Conservation (phyloP, 2,888 invertebrate genomes). For the Scelioninae gen. 1 region DNA sequence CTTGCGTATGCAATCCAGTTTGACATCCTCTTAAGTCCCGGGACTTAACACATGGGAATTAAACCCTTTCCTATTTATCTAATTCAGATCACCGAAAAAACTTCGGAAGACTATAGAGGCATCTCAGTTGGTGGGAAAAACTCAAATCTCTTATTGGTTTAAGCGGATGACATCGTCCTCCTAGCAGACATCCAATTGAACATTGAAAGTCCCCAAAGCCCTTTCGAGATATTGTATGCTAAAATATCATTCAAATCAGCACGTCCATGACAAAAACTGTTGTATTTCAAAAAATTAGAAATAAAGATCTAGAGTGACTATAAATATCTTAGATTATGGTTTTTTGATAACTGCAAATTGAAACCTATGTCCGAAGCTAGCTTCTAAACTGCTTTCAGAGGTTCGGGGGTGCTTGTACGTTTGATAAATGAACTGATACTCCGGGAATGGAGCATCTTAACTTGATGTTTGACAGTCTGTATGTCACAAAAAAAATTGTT, state of each 20-base stretch:
- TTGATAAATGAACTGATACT: no score
- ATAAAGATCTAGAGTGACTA: not conserved
- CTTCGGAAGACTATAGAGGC: not conserved
- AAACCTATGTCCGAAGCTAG: not conserved
- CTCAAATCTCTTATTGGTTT: not conserved
- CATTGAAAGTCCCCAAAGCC: not conserved
- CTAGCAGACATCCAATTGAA: not conserved
- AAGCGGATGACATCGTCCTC: not conserved
- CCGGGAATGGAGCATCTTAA: no score
- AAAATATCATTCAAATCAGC: not conserved
- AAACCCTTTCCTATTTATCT: not conserved
- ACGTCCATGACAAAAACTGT: not conserved
- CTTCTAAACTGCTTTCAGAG: not conserved
- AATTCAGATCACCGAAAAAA: not conserved
- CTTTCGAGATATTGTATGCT: not conserved
- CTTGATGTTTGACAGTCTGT: no score
- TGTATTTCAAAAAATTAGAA: not conserved
- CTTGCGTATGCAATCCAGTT: no score
- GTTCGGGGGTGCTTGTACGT: not conserved
- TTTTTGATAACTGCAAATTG: not conserved
- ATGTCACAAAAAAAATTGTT: no score
- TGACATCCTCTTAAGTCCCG: no score
- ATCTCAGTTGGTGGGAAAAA: not conserved
- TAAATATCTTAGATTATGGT: not conserved
- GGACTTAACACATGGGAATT: no score